Evolutionary conservation across 1,140 invertebrate species (phyloP).

Genomic region (Whitmania pigra): DNA sequence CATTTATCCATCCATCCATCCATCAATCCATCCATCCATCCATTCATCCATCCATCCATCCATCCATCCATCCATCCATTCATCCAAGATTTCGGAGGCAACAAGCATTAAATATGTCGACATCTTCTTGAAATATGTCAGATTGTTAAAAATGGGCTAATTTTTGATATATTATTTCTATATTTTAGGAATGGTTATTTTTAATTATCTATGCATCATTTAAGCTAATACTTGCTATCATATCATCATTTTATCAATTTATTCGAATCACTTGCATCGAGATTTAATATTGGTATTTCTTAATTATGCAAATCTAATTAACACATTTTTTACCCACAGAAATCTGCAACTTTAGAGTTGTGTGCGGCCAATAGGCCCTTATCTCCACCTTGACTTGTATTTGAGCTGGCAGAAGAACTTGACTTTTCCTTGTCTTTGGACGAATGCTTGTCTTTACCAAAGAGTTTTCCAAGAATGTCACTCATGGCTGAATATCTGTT

Average conservation of each 20-base stretch:
- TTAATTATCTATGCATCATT: neutral
- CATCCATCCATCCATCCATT: neutral
- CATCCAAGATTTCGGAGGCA: neutral
- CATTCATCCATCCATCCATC: constrained; percentile 7
- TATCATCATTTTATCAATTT: neutral
- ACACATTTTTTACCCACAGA: constrained; percentile 3
- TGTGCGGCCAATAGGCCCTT: neutral
- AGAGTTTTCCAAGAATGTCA: constrained; percentile 3
- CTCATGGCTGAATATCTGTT: neutral
- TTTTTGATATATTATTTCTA: no score
- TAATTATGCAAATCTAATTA: no score
- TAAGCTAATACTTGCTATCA: neutral
- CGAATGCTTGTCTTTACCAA: constrained; percentile 3
- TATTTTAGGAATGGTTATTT: neutral
- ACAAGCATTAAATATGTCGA: no score
- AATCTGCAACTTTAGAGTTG: neutral
- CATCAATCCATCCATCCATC: no score
- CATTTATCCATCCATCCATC: no score
- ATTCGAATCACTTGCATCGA: neutral
- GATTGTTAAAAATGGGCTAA: no score
- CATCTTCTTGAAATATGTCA: no score
- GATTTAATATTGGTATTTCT: neutral
- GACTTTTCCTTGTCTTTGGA: constrained; percentile 1
- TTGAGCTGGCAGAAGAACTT: neutral
- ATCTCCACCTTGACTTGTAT: neutral